Percentiles rank a stretch among this genome's conserved stretches.
These are phyloP conservation scores for Scaptodrosophila lebanonensis DNA, from an alignment of 1,140 invertebrate species.

Conservation along the genomic window DNA sequence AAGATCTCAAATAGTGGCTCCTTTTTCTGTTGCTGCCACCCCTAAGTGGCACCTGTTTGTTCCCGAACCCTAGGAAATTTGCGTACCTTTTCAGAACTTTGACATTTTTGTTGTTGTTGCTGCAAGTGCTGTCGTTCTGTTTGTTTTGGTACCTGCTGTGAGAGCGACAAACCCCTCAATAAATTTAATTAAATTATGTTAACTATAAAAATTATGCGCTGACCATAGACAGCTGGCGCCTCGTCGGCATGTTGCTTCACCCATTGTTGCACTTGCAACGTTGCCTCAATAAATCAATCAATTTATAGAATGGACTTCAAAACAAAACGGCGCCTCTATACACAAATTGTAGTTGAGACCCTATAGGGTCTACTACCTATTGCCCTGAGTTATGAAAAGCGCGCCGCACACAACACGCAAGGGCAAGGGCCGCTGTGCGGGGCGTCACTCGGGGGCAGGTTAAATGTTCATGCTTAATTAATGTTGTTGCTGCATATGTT, in stretches of 20 bases:
- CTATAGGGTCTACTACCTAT: conserved; percentile 26
- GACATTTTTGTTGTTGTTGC: too few relatives aligned
- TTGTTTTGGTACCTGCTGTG: conserved; percentile 58
- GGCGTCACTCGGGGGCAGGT: conserved; percentile 60
- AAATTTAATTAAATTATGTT: conserved; percentile 58
- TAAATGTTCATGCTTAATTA: conserved; percentile 74
- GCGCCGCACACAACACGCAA: background rate
- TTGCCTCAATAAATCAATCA: conserved; percentile 65
- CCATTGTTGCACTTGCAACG: conserved; percentile 18
- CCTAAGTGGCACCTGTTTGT: too few relatives aligned
- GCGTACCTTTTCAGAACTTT: too few relatives aligned
- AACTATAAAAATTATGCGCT: conserved; percentile 6
- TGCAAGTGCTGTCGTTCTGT: conserved; percentile 48
- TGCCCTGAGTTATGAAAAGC: background rate
- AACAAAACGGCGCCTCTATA: conserved; percentile 26
- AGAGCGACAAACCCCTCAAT: conserved; percentile 13
- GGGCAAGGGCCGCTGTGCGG: too few relatives aligned
- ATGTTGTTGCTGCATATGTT: conserved; percentile 31
- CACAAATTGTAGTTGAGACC: conserved; percentile 19
- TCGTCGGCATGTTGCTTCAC: conserved; percentile 13
- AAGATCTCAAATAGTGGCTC: too few relatives aligned
- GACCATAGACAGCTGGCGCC: conserved; percentile 19
- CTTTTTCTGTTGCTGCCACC: too few relatives aligned
- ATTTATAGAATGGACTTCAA: conserved; percentile 39
- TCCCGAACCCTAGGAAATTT: too few relatives aligned